phyloP scores from a whole-genome alignment of 2,113 vertebrate genomes.

The Anarrhichthys ocellatus region DNA sequence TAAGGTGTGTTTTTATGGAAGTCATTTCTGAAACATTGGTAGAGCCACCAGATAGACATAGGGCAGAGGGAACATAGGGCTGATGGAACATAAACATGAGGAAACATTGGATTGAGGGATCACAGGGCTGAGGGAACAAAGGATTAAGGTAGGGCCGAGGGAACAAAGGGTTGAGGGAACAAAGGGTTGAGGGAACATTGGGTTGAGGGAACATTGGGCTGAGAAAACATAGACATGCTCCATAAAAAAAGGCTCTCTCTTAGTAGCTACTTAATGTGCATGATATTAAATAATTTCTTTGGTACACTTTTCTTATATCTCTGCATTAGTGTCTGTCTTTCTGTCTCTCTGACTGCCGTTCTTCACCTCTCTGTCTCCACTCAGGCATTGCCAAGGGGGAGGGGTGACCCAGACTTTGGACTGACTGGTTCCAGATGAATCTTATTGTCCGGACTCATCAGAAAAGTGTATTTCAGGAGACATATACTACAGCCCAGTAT shows the following conservation, averaged over 20 bases:
- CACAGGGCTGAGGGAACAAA: too few species aligned
- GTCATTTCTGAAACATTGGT: neutral
- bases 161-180: too few species aligned
- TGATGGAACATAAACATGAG: too few species aligned
- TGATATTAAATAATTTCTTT: neutral
- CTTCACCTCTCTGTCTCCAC: neutral
- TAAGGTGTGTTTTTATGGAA: neutral
- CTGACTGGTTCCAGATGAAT: slow-evolving; percentile 66
- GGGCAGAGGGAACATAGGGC: too few species aligned
- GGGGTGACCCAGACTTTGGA: slow-evolving; percentile 18
- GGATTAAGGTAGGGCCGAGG: too few species aligned
- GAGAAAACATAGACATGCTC: neutral
- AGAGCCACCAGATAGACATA: neutral
- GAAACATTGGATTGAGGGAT: too few species aligned
- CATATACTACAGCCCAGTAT: neutral
- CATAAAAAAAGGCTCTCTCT: neutral
- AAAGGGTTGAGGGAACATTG: too few species aligned
- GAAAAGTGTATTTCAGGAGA: slow-evolving; percentile 27
- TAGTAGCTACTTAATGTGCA: neutral
- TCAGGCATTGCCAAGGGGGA: slow-evolving; percentile 24
- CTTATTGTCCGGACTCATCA: neutral
- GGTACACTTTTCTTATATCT: neutral
- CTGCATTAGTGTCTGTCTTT: slow-evolving; percentile 9
- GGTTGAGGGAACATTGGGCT: neutral
- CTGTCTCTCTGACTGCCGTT: neutral